Percentiles rank a stretch among this genome's conserved stretches.
Evolutionary conservation across 2,797 vertebrate species (phyloP).

Genomic region (Coregonus ussuriensis): DNA sequence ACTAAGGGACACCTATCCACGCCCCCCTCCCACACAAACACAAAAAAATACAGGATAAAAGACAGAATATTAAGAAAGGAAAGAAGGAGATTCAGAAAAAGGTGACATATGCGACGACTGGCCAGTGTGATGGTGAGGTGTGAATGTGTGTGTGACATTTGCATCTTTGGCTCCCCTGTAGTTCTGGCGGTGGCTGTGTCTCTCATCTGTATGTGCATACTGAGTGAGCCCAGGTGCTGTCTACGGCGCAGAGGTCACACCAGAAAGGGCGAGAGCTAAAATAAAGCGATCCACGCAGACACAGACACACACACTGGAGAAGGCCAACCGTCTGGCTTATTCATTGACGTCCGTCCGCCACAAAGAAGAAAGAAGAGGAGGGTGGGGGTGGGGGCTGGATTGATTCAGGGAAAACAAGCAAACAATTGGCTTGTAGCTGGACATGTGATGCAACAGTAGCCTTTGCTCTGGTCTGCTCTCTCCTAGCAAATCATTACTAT

Average conservation of each 20-base stretch:
- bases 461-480: not conserved
- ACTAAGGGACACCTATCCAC: not conserved
- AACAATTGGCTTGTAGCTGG: slow-evolving; percentile 43
- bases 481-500: not conserved
- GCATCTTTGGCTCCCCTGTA: slow-evolving; percentile 71
- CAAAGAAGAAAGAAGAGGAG: slow-evolving; percentile 42
- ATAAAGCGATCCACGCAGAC: slow-evolving; percentile 60
- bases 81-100: slow-evolving; percentile 48
- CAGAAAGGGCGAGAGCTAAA: slow-evolving; percentile 78
- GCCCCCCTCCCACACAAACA: too few relatives aligned
- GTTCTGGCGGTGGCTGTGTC: slow-evolving; percentile 66
- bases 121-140: slow-evolving; percentile 26
- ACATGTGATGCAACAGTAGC: too few relatives aligned
- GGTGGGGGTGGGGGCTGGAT: not conserved
- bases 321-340: slow-evolving; percentile 64
- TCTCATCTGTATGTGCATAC: slow-evolving; percentile 81
- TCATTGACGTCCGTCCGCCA: slow-evolving; percentile 65
- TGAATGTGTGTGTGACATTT: slow-evolving; percentile 61
- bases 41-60: slow-evolving; percentile 23
- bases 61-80: slow-evolving; percentile 46
- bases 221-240: slow-evolving; percentile 80
- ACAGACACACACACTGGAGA: slow-evolving; percentile 35
- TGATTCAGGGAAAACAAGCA: slow-evolving; percentile 28
- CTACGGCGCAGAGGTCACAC: slow-evolving; percentile 74
- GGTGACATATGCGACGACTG: slow-evolving; percentile 59